Conservation (phyloP, 2,113 vertebrate species). For the Gymnorhina tibicen region DNA sequence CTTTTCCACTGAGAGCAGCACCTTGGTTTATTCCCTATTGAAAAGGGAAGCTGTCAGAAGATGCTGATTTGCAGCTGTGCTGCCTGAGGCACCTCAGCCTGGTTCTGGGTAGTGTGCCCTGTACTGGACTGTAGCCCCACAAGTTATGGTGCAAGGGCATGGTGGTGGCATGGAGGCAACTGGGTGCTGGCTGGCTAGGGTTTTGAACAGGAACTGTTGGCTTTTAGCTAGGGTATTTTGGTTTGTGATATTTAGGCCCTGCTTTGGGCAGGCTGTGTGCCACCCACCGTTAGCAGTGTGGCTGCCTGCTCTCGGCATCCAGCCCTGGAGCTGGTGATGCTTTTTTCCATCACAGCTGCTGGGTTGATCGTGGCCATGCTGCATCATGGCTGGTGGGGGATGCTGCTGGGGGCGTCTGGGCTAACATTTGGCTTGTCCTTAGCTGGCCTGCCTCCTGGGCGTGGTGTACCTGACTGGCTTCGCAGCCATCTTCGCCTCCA, state of each 20-base stretch:
- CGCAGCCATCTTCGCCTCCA: constrained; percentile 80
- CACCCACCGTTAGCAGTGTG: fast-evolving
- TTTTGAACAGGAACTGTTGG: neutral
- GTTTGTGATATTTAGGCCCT: neutral
- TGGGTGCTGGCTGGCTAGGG: neutral
- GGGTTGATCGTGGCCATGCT: fast-evolving
- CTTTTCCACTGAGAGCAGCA: neutral
- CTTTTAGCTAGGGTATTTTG: neutral
- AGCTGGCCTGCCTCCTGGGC: constrained; percentile 90
- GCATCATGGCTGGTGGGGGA: neutral
- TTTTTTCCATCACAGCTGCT: fast-evolving
- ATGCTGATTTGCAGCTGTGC: neutral
- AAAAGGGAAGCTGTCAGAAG: neutral
- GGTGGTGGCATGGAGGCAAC: neutral
- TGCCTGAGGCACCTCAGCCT: neutral
- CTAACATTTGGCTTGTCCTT: neutral
- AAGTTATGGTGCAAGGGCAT: neutral
- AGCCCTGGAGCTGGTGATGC: neutral
- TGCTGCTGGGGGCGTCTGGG: neutral
- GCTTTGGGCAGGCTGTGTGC: neutral
- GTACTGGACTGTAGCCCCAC: fast-evolving
- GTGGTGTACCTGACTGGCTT: constrained; percentile 90
- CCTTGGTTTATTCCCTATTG: neutral
- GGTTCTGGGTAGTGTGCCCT: neutral
- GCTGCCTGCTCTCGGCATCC: neutral